phyloP scores from a whole-genome alignment of 2,113 vertebrate genomes.

The Damaliscus lunatus region DNA sequence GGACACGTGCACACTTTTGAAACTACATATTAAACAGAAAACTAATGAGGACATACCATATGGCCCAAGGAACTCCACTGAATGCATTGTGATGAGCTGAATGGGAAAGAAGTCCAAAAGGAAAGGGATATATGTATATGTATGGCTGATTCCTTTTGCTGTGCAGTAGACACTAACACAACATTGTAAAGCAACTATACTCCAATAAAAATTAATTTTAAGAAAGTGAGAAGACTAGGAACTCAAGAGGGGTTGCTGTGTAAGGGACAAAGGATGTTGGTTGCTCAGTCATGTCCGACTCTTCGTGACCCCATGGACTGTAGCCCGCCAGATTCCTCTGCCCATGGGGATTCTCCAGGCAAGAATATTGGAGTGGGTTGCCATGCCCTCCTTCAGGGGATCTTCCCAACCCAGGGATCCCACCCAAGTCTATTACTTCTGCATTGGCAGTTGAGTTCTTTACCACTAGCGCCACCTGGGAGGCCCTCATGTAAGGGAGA shows the following conservation, averaged over 20 bases:
- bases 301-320: not conserved
- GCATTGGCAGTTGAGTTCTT: not conserved
- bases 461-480: not conserved
- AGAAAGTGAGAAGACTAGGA: not conserved
- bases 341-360: not conserved
- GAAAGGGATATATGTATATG: not conserved
- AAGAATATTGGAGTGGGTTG: not conserved
- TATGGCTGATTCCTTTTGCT: not conserved
- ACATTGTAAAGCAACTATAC: not conserved
- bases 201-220: not conserved
- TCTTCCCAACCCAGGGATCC: not conserved
- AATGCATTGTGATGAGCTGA: not conserved
- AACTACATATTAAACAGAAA: not conserved
- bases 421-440: not conserved
- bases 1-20: not conserved
- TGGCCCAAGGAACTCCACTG: not conserved
- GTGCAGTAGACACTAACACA: not conserved
- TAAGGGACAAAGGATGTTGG: not conserved
- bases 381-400: not conserved
- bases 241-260: not conserved
- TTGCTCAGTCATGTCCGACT: fast-evolving
- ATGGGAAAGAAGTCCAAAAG: not conserved
- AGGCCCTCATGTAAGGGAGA: not conserved
- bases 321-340: not conserved
- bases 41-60: not conserved